Evolutionary conservation across 2,113 vertebrate species (phyloP).

Genomic region (Ahaetulla prasina): DNA sequence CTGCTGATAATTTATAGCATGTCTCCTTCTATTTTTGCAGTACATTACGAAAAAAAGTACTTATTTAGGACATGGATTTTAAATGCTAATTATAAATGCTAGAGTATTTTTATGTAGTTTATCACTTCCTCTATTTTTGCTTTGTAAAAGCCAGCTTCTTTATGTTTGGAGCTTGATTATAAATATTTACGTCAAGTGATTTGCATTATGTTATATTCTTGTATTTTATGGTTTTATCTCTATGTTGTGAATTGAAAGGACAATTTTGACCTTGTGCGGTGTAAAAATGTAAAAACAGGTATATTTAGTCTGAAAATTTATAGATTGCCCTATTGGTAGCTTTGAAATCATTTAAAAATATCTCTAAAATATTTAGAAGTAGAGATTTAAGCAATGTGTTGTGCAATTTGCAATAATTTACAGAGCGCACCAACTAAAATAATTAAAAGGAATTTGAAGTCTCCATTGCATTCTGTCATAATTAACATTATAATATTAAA

Average conservation of each 20-base stretch:
- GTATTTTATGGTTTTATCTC: not conserved
- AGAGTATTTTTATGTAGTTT: slow-evolving; percentile 17
- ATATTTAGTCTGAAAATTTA: not conserved
- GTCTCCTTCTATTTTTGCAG: slow-evolving; percentile 2
- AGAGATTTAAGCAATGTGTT: not conserved
- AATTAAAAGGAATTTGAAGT: not conserved
- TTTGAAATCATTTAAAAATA: not conserved
- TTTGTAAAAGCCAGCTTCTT: slow-evolving; percentile 22
- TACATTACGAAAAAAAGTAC: slow-evolving; percentile 18
- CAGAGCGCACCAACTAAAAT: not conserved
- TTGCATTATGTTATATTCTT: slow-evolving; percentile 18
- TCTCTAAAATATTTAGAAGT: not conserved
- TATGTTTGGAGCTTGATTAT: slow-evolving; percentile 31
- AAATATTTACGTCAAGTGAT: slow-evolving; percentile 26
- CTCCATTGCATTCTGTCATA: not conserved
- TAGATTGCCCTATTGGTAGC: not conserved
- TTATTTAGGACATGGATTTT: slow-evolving; percentile 5
- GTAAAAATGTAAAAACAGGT: not conserved
- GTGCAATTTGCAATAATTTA: not conserved
- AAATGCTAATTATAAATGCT: slow-evolving; percentile 14
- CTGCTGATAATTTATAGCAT: not conserved
- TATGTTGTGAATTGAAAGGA: not conserved
- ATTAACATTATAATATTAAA: not conserved
- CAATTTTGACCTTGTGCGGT: not conserved
- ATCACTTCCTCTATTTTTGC: slow-evolving; percentile 42